These are phyloP conservation scores for Tuberolachnus salignus DNA, from an alignment of 2,888 invertebrate species.

Conservation along the genomic window DNA sequence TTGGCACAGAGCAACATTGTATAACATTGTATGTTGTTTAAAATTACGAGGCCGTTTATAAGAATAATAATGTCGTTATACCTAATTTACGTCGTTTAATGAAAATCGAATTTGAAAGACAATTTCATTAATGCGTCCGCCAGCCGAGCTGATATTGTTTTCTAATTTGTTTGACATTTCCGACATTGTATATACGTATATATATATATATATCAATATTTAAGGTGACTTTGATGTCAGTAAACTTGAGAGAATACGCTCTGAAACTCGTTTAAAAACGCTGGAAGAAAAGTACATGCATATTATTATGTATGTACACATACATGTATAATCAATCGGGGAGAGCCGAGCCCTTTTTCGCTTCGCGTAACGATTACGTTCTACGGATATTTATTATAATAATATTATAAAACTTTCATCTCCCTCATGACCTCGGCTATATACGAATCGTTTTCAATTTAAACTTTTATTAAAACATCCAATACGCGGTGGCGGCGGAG, in stretches of 20 bases:
- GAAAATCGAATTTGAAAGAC: constrained; percentile 41
- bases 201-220: constrained; percentile 8
- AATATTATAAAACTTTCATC: constrained; percentile 57
- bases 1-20: too few species aligned
- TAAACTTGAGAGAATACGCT: constrained; percentile 49
- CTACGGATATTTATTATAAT: constrained; percentile 55
- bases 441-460: constrained; percentile 55
- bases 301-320: constrained; percentile 11
- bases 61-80: constrained; percentile 2
- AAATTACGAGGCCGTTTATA: not conserved
- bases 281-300: constrained; percentile 28
- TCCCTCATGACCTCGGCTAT: constrained; percentile 39
- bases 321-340: constrained; percentile 53
- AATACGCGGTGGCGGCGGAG: constrained; percentile 40
- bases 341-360: constrained; percentile 54
- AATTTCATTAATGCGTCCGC: constrained; percentile 44
- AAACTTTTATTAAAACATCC: constrained; percentile 57
- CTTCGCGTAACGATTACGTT: constrained; percentile 55
- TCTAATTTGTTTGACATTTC: constrained; percentile 49
- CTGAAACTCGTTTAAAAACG: constrained; percentile 52
- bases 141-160: constrained; percentile 46
- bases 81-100: constrained; percentile 14
- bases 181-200: constrained; percentile 7
- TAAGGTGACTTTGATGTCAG: constrained; percentile 51
- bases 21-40: not conserved